These are phyloP conservation scores for Plectropomus leopardus DNA, from an alignment of 2,113 vertebrate species.

Conservation along the genomic window DNA sequence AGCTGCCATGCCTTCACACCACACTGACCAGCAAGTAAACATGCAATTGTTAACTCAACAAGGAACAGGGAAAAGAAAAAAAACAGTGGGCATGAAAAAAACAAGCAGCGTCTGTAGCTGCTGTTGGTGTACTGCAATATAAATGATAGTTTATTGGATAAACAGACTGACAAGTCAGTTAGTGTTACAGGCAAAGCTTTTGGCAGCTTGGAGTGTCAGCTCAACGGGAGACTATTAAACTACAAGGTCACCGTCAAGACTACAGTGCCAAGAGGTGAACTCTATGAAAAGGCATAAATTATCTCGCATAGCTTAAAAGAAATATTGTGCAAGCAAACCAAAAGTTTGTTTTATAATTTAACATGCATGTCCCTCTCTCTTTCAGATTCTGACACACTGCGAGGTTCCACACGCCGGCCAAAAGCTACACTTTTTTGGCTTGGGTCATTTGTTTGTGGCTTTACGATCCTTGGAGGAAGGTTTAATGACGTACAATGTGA, in stretches of 20 bases:
- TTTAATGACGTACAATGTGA: neutral
- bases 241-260: constrained; percentile 56
- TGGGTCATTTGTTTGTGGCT: constrained; percentile 23
- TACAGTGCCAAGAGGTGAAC: constrained; percentile 34
- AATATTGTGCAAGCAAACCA: constrained; percentile 36
- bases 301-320: constrained; percentile 30
- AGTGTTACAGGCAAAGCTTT: constrained; percentile 30
- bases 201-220: constrained; percentile 39
- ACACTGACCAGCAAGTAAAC: constrained; percentile 52
- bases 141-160: constrained; percentile 44
- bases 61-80: neutral
- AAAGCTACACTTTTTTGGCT: constrained; percentile 42
- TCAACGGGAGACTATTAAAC: constrained; percentile 31
- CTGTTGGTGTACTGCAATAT: constrained; percentile 21
- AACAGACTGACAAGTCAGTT: constrained; percentile 53
- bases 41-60: constrained; percentile 44
- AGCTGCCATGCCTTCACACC: constrained; percentile 52
- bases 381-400: constrained; percentile 24
- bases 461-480: constrained; percentile 18
- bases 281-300: constrained; percentile 34
- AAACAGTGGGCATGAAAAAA: neutral
- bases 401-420: constrained; percentile 30
- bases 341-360: constrained; percentile 49
- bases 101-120: constrained; percentile 8
- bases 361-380: constrained; percentile 31